Evolutionary conservation across 2,113 vertebrate species (phyloP), one percentile per base, ranked within the genome.

Genomic region (Poecilia latipinna): DNA sequence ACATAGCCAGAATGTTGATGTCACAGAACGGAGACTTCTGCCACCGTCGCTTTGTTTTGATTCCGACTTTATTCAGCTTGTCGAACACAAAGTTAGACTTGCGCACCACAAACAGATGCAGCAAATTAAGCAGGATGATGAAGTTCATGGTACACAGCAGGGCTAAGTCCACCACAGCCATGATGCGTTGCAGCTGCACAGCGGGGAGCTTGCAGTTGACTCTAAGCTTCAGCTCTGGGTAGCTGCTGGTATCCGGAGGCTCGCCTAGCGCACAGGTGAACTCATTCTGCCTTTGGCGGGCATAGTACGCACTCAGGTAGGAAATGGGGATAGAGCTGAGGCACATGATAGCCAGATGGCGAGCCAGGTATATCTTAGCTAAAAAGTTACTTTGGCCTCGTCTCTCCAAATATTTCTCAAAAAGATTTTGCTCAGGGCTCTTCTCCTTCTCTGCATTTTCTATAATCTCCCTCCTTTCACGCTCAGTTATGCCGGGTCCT

Each of bases 51-150:
- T 97, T 96, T 0, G 97, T 98, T 93, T 98, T 98, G 83, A 99
- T 98, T 54, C 98, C 98, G 17, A 99, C 98, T 92, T 99, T 99
- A 86, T 99, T 97, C 87, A 99, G 93, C 88, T 99, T 99, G 95
- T 99, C 97, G 72, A 99, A 99, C 24, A 99, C 97, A 89, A 99
- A 99, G 93, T 99, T 99, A 85, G 97, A 99, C 91, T 99, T 99
- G 33, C 98, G 96, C 87, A 99, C 96, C 80, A 99, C 98, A 87
- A 99, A 99, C 73, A 99, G 94, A 75, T 99, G 97, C 78, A 97
- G 94, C 86, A 99, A 94, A 87, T 99, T 99, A 68, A 98, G 75
- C 28, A 99, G 95, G 84, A 99, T 97, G 87, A 99, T 96, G 88
- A 99, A 92, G 95, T 99, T 99, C 94, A 99, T 96, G 80, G 96